Evolutionary conservation across 92 coral and sea anemone genomes (phyloP).

Genomic region (Epizoanthus stellaris): DNA sequence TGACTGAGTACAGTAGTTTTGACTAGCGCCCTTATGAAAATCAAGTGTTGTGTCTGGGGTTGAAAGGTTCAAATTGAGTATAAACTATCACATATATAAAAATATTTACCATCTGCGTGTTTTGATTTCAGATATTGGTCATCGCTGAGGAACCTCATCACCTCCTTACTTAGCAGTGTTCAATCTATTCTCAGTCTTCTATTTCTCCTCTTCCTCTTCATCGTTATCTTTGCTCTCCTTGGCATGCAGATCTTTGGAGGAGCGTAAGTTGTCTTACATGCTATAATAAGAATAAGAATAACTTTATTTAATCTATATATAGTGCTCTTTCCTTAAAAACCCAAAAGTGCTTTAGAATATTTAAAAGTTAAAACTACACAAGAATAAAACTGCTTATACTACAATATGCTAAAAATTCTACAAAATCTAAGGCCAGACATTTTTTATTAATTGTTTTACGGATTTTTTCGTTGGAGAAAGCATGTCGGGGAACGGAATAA

Average conservation of each 20-base stretch:
- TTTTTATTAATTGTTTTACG: too few relatives aligned
- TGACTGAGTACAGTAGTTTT: too few relatives aligned
- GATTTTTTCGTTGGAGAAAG: too few relatives aligned
- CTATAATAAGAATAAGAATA: background rate
- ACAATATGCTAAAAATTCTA: too few relatives aligned
- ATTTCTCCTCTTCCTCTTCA: slow-evolving; percentile 95
- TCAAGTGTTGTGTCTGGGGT: too few relatives aligned
- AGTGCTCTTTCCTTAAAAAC: background rate
- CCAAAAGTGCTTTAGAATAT: too few relatives aligned
- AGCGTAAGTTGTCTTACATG: slow-evolving; percentile 59
- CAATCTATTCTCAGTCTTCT: slow-evolving; percentile 95
- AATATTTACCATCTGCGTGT: background rate
- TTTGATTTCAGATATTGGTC: slow-evolving; percentile 91
- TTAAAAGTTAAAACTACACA: too few relatives aligned
- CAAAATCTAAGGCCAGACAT: too few relatives aligned
- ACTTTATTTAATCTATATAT: background rate
- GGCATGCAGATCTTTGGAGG: slow-evolving; percentile 99
- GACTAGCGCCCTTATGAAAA: too few relatives aligned
- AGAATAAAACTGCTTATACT: too few relatives aligned
- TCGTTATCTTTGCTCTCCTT: slow-evolving; percentile 96
- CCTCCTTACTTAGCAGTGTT: slow-evolving; percentile 93
- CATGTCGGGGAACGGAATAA: too few relatives aligned
- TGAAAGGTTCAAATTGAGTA: background rate
- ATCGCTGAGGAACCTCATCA: slow-evolving; percentile 94
- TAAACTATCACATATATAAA: too few relatives aligned